Percentiles rank a stretch among this genome's conserved stretches.
phyloP scores from a whole-genome alignment of 1,140 invertebrate species.

The Megathymus violae region DNA sequence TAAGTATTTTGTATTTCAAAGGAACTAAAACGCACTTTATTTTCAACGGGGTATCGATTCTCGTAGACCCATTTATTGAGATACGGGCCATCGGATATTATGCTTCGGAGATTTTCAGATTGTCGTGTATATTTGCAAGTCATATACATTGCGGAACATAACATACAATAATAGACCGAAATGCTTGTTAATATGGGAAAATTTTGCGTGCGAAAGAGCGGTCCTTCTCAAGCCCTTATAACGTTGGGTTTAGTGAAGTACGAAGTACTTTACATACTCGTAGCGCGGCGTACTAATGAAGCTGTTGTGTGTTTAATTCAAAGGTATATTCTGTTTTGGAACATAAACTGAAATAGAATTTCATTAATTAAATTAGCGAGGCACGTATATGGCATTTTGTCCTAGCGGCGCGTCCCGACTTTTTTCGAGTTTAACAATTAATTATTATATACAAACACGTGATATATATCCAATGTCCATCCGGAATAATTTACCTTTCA shows the following conservation, averaged over 20 bases:
- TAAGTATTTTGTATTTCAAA: too few species aligned
- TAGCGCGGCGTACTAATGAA: not conserved
- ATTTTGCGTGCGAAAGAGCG: not conserved
- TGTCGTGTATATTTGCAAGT: not conserved
- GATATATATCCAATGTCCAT: too few species aligned
- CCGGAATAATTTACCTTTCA: too few species aligned
- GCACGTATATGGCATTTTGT: too few species aligned
- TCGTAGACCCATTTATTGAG: slow-evolving; percentile 2
- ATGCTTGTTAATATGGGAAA: not conserved
- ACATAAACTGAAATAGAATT: not conserved
- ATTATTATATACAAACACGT: too few species aligned
- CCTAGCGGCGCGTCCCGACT: too few species aligned
- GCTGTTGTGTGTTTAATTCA: not conserved
- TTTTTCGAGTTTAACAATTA: too few species aligned
- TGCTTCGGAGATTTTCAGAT: slow-evolving; percentile 4
- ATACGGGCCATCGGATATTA: slow-evolving; percentile 12
- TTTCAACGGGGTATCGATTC: slow-evolving; percentile 9
- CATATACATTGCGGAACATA: not conserved
- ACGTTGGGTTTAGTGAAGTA: not conserved
- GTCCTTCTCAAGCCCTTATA: not conserved
- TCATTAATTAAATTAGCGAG: too few species aligned
- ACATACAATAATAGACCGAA: not conserved
- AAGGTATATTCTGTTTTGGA: not conserved
- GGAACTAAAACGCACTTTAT: slow-evolving; percentile 4
- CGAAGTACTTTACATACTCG: not conserved